These are phyloP conservation scores for Tetraneura akinire DNA, from an alignment of 1,140 invertebrate genomes.

Conservation along the genomic window DNA sequence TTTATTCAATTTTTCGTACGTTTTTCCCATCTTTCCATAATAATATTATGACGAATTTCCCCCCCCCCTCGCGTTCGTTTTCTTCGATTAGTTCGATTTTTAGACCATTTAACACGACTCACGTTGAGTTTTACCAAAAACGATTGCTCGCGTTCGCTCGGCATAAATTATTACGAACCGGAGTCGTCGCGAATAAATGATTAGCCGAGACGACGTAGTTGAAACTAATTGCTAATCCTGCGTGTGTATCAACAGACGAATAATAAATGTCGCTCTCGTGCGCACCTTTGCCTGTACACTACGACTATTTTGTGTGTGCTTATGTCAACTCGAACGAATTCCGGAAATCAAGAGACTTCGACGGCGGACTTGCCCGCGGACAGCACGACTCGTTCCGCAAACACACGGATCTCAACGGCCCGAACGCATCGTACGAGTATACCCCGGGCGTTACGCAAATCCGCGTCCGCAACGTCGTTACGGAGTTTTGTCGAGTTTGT, in stretches of 20 bases:
- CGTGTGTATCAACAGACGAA: neutral
- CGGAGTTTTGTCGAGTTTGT: neutral
- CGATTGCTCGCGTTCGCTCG: too few relatives aligned
- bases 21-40: too few relatives aligned
- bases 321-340: too few relatives aligned
- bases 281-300: neutral
- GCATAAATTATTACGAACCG: slow-evolving; percentile 19
- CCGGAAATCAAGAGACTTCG: slow-evolving; percentile 7
- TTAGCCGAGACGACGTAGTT: slow-evolving; percentile 1
- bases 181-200: neutral
- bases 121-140: too few relatives aligned
- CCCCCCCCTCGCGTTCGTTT: too few relatives aligned
- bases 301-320: neutral
- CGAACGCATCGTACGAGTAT: neutral
- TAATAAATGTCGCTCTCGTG: neutral
- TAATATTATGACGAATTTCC: too few relatives aligned
- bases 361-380: neutral
- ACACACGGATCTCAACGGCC: neutral
- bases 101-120: too few relatives aligned
- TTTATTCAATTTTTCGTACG: too few relatives aligned
- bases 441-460: neutral
- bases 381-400: slow-evolving; percentile 25
- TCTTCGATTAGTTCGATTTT: too few relatives aligned
- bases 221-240: slow-evolving; percentile 35
- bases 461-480: neutral